Base-by-base conservation (phyloP, 2,888 invertebrate genomes). In the Apantesis nais region DNA sequence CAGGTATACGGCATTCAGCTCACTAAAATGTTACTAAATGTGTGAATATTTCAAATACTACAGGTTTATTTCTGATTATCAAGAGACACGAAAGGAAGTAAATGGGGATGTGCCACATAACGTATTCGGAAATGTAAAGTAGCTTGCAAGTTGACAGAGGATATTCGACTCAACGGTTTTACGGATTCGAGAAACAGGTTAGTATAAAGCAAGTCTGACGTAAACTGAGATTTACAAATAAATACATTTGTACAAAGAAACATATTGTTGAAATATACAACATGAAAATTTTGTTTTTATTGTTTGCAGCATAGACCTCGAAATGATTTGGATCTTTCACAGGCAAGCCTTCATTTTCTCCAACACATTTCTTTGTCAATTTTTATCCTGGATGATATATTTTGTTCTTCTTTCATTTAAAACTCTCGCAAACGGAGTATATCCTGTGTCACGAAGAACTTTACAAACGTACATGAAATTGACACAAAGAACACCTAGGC, bases 101-200 rank as follows among this genome's bases (percentile, higher is more conserved):
- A 48, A 44, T 67, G 60, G n/a, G 55, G 62, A 66, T 70, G 70
- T 31, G 62, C 63, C 55, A 44, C 44, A 39, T 66, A 67, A 70
- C 55, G 62, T 70, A 70, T 55, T 62, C 66, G 70, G 62, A 70
- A 66, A 70, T 66, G 70, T 62, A 70, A 66, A 67, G 11, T 61
- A 61, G 61, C 62, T 68, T 41, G 34, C 62, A 44, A 68, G 62
- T 62, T 34, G 48, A 48, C 62, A 44, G 48, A 25, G 62, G 58
- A 62, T 68, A 68, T 68, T 68, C 22, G 62, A 41, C 61, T 62
- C 61, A 37, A 62, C 61, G 22, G 37, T 62, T 37, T 62, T 62
- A 62, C 61, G 61, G 31, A 34, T 37, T 34, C 34, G 19, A 22
- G 12, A 62, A 34, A 22, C 31, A 31, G 34, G 61, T 12, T 41